These are phyloP conservation scores for Borostomias antarcticus DNA, from an alignment of 2,797 vertebrate genomes.

Conservation along the genomic window DNA sequence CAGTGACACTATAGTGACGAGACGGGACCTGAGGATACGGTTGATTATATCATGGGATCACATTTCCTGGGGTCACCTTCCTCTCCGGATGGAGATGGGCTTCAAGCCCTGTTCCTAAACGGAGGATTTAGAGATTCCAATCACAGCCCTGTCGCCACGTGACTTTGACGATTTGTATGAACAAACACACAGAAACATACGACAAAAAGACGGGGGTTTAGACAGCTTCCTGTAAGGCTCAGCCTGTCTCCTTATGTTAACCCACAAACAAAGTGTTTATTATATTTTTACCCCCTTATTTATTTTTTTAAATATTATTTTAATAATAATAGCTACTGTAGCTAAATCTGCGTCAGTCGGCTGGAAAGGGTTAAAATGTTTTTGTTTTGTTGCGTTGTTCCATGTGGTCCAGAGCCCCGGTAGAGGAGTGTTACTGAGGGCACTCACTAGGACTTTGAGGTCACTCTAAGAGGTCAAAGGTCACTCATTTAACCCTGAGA, in stretches of 20 bases:
- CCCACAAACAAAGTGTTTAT: constrained; percentile 16
- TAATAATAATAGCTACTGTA: constrained; percentile 24
- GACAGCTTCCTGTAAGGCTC: constrained; percentile 46
- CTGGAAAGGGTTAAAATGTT: constrained; percentile 62
- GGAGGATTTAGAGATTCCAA: not conserved
- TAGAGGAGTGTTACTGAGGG: not conserved
- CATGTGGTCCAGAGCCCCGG: constrained; percentile 18
- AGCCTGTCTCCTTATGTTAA: constrained; percentile 45
- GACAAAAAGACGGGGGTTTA: constrained; percentile 68
- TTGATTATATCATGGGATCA: too few species aligned
- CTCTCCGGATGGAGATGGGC: not conserved
- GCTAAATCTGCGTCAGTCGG: constrained; percentile 33
- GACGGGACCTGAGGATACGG: too few species aligned
- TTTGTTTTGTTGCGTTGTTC: constrained; percentile 29
- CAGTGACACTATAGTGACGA: not conserved
- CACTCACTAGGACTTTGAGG: not conserved
- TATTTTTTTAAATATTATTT: not conserved
- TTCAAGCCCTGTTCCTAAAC: not conserved
- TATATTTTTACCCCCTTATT: constrained; percentile 5
- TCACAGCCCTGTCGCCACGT: not conserved
- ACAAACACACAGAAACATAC: constrained; percentile 79
- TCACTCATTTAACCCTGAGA: constrained; percentile 71
- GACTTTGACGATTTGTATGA: constrained; percentile 74
- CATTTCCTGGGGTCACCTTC: too few species aligned
- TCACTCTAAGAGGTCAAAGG: constrained; percentile 47